Percentiles rank a stretch among this genome's conserved stretches.
Conservation (phyloP, 2,113 vertebrate genomes). For the Cavia aperea region DNA sequence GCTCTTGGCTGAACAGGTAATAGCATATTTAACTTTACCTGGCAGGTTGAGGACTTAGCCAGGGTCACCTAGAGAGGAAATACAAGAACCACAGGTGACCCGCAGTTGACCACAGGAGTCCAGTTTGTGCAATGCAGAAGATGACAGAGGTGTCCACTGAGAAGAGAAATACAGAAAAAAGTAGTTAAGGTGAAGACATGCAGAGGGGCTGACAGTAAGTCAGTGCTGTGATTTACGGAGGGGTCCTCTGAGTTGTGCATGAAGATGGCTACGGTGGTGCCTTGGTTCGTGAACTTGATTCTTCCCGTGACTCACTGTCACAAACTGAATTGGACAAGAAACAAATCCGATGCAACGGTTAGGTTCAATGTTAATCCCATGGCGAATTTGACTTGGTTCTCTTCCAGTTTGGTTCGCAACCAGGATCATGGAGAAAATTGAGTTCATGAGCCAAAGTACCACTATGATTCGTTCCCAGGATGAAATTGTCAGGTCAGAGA, state of each 20-base stretch:
- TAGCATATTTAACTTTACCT: background rate
- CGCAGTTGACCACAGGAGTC: background rate
- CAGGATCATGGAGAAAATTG: background rate
- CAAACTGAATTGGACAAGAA: background rate
- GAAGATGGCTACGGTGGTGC: background rate
- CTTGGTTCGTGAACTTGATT: background rate
- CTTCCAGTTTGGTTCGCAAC: background rate
- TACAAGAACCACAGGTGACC: background rate
- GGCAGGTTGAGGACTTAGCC: background rate
- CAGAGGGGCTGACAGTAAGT: background rate
- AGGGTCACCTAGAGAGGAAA: background rate
- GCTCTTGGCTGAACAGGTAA: background rate
- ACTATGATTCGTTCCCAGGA: background rate
- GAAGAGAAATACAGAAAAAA: background rate
- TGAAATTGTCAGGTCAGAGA: background rate
- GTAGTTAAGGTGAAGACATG: background rate
- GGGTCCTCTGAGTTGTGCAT: background rate
- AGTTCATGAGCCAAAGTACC: too few species aligned
- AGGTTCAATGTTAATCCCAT: background rate
- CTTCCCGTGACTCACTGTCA: background rate
- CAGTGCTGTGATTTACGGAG: background rate
- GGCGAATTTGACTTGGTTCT: background rate
- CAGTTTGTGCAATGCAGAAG: background rate
- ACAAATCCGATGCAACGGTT: background rate
- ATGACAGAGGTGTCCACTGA: background rate